Conservation (phyloP, 2,113 vertebrate species). For the Psammodynastes pulverulentus region DNA sequence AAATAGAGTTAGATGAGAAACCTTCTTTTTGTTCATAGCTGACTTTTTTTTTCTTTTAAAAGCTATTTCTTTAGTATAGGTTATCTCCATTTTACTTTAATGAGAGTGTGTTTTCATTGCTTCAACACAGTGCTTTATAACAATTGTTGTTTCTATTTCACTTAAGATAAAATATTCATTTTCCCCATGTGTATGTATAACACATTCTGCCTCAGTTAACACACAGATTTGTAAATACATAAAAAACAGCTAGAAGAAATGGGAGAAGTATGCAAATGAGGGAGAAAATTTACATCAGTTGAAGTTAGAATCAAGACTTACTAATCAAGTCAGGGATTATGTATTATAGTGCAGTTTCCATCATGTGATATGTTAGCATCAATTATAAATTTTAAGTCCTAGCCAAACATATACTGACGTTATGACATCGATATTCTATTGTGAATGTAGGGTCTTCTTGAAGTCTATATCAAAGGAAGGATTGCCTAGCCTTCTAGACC, state of each 20-base stretch:
- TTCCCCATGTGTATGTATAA: background rate
- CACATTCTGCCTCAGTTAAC: background rate
- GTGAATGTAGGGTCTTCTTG: background rate
- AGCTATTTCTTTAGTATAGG: background rate
- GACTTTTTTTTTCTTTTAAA: background rate
- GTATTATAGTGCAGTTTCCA: background rate
- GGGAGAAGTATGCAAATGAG: background rate
- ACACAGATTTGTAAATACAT: background rate
- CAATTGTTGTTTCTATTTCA: background rate
- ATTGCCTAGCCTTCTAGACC: background rate
- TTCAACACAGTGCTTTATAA: background rate
- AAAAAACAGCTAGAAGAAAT: background rate
- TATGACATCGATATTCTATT: background rate
- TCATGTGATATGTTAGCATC: background rate
- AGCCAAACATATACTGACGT: background rate
- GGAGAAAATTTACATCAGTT: background rate
- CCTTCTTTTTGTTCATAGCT: background rate
- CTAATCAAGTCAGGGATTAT: background rate
- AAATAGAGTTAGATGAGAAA: background rate
- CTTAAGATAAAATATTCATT: background rate
- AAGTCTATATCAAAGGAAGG: background rate
- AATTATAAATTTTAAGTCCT: background rate
- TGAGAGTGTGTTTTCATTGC: background rate
- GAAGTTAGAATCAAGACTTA: background rate
- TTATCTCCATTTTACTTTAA: background rate